A percentile compares a stretch with the other conserved stretches of the same genome.
Conservation (phyloP, 2,797 vertebrate genomes). For the Schizothorax lantsangensis region DNA sequence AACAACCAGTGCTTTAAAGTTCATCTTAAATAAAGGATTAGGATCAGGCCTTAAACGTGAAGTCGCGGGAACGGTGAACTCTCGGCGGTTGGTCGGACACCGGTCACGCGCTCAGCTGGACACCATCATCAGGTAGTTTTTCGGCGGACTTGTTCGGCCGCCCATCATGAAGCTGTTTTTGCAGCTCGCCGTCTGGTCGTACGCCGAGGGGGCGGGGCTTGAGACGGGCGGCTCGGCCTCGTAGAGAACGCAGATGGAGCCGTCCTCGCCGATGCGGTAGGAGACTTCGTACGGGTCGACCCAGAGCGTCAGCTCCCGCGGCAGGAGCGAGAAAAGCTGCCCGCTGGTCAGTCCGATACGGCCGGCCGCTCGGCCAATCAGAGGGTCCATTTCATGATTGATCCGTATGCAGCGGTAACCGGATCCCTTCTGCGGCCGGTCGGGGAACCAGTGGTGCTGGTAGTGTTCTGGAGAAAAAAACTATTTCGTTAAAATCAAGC, state of each 20-base stretch:
- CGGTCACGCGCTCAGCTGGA: conserved; percentile 74
- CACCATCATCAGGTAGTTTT: conserved; percentile 85
- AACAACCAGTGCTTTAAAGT: conserved; percentile 55
- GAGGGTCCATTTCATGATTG: conserved; percentile 87
- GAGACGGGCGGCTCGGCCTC: conserved; percentile 67
- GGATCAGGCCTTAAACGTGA: conserved; percentile 39
- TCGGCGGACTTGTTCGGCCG: conserved; percentile 78
- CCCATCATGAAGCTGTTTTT: conserved; percentile 81
- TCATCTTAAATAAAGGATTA: conserved; percentile 38
- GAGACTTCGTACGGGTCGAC: conserved; percentile 88
- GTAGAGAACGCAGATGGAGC: conserved; percentile 87
- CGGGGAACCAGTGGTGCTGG: conserved; percentile 86
- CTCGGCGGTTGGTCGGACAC: conserved; percentile 31
- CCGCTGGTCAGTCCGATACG: conserved; percentile 79
- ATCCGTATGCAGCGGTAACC: conserved; percentile 89
- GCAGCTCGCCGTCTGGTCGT: conserved; percentile 76
- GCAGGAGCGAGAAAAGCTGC: conserved; percentile 80
- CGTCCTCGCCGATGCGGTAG: conserved; percentile 87
- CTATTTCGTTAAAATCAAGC: neutral
- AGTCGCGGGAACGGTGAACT: conserved; percentile 31
- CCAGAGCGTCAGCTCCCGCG: conserved; percentile 87
- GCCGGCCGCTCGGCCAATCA: conserved; percentile 80
- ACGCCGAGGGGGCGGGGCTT: conserved; percentile 56
- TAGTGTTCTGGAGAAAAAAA: conserved; percentile 79
- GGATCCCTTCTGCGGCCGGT: conserved; percentile 85